phyloP scores from a whole-genome alignment of 2,797 vertebrate species.

The Brachyalestes nurse region DNA sequence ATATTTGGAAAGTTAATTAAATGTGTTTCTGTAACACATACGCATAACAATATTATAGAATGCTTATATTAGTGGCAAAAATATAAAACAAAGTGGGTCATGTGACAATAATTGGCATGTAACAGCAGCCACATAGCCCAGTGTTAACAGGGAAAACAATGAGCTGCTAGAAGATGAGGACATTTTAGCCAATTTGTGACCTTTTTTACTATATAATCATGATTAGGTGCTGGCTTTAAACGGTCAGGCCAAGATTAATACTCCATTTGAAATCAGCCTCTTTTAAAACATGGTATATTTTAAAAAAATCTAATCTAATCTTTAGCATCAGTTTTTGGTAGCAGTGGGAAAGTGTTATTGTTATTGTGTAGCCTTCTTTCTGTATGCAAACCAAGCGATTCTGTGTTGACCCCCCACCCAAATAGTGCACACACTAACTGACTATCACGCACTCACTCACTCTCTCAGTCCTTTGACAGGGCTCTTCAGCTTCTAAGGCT shows the following conservation, averaged over 20 bases:
- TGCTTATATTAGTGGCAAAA: not conserved
- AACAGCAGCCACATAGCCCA: not conserved
- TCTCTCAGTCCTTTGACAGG: slow-evolving; percentile 6
- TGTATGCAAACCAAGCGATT: slow-evolving; percentile 2
- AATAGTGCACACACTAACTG: not conserved
- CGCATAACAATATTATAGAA: not conserved
- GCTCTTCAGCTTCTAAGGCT: slow-evolving; percentile 17
- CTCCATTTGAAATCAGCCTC: no score
- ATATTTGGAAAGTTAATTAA: not conserved
- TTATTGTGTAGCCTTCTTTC: not conserved
- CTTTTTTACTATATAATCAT: no score
- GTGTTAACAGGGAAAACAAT: not conserved
- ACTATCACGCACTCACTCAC: slow-evolving; percentile 11
- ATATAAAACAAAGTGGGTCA: not conserved
- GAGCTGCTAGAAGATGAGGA: not conserved
- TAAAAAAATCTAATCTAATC: no score
- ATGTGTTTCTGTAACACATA: not conserved
- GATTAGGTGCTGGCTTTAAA: no score
- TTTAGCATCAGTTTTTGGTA: no score
- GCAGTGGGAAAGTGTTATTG: no score
- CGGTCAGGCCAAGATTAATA: no score
- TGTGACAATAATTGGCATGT: not conserved
- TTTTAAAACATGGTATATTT: not conserved
- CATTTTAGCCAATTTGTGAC: no score
- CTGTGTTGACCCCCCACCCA: not conserved